Evolutionary conservation across 2,113 vertebrate genomes (phyloP).

Genomic region (Peromyscus leucopus): DNA sequence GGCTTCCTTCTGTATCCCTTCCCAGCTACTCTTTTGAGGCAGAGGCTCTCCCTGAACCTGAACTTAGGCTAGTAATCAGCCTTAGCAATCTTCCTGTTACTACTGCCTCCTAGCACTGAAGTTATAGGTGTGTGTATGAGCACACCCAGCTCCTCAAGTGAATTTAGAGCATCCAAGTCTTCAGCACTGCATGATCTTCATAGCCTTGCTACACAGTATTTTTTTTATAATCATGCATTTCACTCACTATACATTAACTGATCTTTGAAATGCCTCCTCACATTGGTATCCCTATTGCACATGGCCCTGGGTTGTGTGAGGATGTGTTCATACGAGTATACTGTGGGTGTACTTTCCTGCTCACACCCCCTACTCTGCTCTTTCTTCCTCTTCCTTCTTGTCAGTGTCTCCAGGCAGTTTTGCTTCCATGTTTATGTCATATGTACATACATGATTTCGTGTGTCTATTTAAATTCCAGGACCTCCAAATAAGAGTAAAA

Average conservation of each 20-base stretch:
- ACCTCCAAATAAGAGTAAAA: neutral
- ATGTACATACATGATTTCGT: neutral
- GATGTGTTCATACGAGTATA: neutral
- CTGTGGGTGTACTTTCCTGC: neutral
- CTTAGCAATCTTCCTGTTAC: neutral
- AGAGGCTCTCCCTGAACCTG: neutral
- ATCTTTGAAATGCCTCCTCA: neutral
- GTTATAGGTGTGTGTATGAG: too few relatives aligned
- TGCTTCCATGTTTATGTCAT: neutral
- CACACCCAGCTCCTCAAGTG: neutral
- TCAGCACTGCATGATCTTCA: too few relatives aligned
- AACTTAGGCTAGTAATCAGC: neutral
- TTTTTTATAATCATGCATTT: neutral
- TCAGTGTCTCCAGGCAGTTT: neutral
- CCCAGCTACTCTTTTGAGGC: neutral
- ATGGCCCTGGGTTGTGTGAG: neutral
- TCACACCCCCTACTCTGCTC: too few relatives aligned
- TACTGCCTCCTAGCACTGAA: rapidly evolving
- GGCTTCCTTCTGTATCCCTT: too few relatives aligned
- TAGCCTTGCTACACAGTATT: neutral
- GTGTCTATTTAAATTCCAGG: neutral
- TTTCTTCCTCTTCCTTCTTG: neutral
- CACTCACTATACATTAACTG: neutral
- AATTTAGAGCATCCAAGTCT: too few relatives aligned
- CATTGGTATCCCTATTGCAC: neutral